Evolutionary conservation across 2,888 invertebrate species (phyloP).

Genomic region (Philaethria dido): DNA sequence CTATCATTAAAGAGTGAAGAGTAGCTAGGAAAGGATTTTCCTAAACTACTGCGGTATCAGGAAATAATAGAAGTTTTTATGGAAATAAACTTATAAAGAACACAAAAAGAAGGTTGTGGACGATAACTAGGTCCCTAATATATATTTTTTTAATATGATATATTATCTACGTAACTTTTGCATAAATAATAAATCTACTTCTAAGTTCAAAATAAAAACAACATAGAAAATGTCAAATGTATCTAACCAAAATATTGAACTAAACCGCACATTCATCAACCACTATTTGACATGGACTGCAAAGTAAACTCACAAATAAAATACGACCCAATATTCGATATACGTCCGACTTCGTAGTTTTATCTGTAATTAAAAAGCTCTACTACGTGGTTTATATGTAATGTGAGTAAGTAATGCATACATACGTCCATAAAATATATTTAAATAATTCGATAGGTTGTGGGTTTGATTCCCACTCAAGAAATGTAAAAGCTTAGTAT

Average conservation of each 20-base stretch:
- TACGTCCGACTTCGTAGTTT: slow-evolving; percentile 17
- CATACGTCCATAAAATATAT: neutral
- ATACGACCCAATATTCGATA: slow-evolving; percentile 22
- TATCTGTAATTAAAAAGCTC: slow-evolving; percentile 20
- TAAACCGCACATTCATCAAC: slow-evolving; percentile 25
- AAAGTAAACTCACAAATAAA: slow-evolving; percentile 25
- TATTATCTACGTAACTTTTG: neutral
- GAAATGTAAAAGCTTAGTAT: too few relatives aligned
- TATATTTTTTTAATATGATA: too few relatives aligned
- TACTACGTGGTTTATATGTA: slow-evolving; percentile 4
- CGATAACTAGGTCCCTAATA: too few relatives aligned
- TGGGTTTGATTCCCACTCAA: too few relatives aligned
- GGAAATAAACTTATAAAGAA: too few relatives aligned
- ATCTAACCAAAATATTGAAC: slow-evolving; percentile 19
- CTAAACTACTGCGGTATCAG: too few relatives aligned
- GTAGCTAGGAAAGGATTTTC: too few relatives aligned
- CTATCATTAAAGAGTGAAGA: too few relatives aligned
- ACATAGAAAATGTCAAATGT: slow-evolving; percentile 10
- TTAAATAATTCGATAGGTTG: neutral
- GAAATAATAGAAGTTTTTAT: too few relatives aligned
- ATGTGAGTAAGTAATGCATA: neutral
- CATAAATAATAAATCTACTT: neutral
- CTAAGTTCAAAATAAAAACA: slow-evolving; percentile 11
- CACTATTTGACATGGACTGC: slow-evolving; percentile 25
- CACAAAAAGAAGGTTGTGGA: too few relatives aligned